Evolutionary conservation across 2,113 vertebrate genomes (phyloP), one percentile per base, ranked within the genome.

Genomic region (Malurus cyaneus): DNA sequence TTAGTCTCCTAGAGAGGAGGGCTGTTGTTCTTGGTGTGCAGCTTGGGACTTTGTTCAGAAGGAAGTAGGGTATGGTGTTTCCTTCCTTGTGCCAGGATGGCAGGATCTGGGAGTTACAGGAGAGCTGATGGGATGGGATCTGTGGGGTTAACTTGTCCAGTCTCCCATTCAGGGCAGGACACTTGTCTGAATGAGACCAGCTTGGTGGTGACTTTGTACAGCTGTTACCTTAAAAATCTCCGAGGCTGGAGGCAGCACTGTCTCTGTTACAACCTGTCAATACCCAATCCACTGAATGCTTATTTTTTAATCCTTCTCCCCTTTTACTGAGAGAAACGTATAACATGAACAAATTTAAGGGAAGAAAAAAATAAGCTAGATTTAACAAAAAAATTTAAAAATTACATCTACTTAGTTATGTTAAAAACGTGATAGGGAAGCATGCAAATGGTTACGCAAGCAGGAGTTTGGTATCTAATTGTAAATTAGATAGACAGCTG

Each of bases 401-500:
- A 57, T 16, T 6, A 44, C n/a, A 74, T 29, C 36, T 56, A 24
- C 66, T 56, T 86, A 89, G 36, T 26, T 81, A 44, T 81, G 8
- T 91, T 89, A 64, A 64, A 89, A 71, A 24, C 61, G 54, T 23
- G 71, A 24, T 81, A 89, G 54, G 61, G 42, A 87, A 90, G 83
- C 80, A 77, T 96, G 84, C 32, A 90, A 91, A 96, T 79, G 23
- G 67, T 91, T 96, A 72, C 2, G 5, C 89, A 95, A 95, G 86
- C 73, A 64, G 80, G 91, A 94, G 53, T 89, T 95, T 67, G 85
- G 66, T 86, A 36, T 94, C 82, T 84, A 92, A 61, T 88, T 92
- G 77, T 93, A 82, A 95, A 70, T 96, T 60, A 86, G 74, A 86
- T 14, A 96, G 81, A 89, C 93, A 96, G 92, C 95, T 92, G 89